phyloP scores from a whole-genome alignment of 2,797 vertebrate genomes.

The Pantherophis vulpinus region DNA sequence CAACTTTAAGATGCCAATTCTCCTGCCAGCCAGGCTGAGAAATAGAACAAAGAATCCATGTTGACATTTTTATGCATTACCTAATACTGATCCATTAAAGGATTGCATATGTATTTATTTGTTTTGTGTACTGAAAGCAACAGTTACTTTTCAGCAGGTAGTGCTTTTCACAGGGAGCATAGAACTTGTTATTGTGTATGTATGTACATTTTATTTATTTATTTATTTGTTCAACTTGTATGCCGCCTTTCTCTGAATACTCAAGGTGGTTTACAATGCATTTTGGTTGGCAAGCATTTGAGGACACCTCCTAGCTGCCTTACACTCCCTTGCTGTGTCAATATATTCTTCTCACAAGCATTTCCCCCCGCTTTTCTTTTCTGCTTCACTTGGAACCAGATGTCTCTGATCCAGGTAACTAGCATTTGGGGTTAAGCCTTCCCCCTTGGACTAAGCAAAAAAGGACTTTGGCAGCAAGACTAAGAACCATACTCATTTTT shows the following conservation, averaged over 20 bases:
- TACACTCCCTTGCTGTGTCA: not conserved
- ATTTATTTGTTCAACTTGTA: too few species aligned
- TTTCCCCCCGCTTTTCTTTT: constrained; percentile 61
- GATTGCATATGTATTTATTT: not conserved
- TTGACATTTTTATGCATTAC: not conserved
- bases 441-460: not conserved
- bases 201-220: too few species aligned
- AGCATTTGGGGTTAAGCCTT: constrained; percentile 5
- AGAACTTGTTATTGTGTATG: not conserved
- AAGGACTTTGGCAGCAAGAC: not conserved
- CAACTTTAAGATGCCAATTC: not conserved
- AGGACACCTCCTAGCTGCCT: not conserved
- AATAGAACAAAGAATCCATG: not conserved
- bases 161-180: not conserved
- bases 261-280: too few species aligned
- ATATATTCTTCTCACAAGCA: constrained; percentile 38
- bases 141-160: not conserved
- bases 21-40: not conserved
- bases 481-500: not conserved
- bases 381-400: constrained; percentile 70
- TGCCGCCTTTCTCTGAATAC: too few species aligned
- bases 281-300: not conserved
- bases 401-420: constrained; percentile 78
- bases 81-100: not conserved
- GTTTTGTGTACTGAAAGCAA: not conserved